Conservation (phyloP, 2,888 invertebrate genomes). For the Seira sanloemensis region DNA sequence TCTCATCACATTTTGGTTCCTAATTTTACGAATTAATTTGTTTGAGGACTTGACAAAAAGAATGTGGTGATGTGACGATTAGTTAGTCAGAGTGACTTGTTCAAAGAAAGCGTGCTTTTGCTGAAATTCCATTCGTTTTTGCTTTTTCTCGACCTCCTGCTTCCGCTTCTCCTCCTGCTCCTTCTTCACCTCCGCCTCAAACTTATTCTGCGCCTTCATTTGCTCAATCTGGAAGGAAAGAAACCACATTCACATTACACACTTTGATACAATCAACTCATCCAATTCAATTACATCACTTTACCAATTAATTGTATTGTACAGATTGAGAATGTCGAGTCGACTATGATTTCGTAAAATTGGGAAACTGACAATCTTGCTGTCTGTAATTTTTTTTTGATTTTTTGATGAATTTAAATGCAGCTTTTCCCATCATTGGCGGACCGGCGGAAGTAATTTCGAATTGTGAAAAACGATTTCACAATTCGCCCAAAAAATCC, state of each 20-base stretch:
- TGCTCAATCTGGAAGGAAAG: slow-evolving; percentile 84
- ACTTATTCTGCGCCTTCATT: slow-evolving; percentile 87
- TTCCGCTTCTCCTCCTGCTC: slow-evolving; percentile 93
- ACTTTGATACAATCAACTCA: too few species aligned
- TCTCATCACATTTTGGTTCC: background rate
- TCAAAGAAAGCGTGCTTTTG: slow-evolving; percentile 92
- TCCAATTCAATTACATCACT: too few species aligned
- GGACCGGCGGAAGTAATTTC: too few species aligned
- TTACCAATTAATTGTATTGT: too few species aligned
- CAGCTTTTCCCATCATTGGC: too few species aligned
- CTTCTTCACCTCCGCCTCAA: slow-evolving; percentile 93
- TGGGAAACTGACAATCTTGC: too few species aligned
- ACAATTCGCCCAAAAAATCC: background rate
- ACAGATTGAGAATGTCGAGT: too few species aligned
- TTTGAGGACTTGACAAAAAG: background rate
- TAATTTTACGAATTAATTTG: background rate
- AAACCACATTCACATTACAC: too few species aligned
- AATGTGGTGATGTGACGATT: background rate
- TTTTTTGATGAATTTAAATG: too few species aligned
- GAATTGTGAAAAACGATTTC: background rate
- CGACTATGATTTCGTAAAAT: too few species aligned
- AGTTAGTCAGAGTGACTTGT: slow-evolving; percentile 71
- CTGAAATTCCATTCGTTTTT: slow-evolving; percentile 88
- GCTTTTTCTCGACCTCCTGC: slow-evolving; percentile 88
- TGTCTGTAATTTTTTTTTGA: too few species aligned